phyloP scores from a whole-genome alignment of 2,113 vertebrate genomes.

The Mastomys coucha region DNA sequence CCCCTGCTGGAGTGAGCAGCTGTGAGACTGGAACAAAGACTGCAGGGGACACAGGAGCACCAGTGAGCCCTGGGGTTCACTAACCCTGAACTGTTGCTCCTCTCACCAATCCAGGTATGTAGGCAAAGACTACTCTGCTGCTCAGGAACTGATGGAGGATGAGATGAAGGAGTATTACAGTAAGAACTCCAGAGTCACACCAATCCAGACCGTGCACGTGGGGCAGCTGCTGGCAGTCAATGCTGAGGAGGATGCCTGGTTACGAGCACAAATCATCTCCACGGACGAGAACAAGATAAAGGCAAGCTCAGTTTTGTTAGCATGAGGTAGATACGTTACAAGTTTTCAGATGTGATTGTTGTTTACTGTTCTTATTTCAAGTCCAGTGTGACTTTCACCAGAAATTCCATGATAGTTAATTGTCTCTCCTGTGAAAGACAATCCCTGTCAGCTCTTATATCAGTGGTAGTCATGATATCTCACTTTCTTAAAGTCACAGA shows the following conservation, averaged over 20 bases:
- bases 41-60: not conserved
- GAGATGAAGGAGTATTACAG: conserved; percentile 92
- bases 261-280: conserved; percentile 91
- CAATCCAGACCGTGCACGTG: conserved; percentile 78
- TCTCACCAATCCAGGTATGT: conserved; percentile 89
- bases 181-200: conserved; percentile 68
- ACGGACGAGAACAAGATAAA: conserved; percentile 89
- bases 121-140: conserved; percentile 93
- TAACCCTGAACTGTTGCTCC: conserved; percentile 3
- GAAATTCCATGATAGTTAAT: not conserved
- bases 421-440: conserved; percentile 11
- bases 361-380: not conserved
- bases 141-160: conserved; percentile 94
- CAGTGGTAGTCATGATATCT: not conserved
- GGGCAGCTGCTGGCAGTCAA: conserved; percentile 92
- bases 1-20: not conserved
- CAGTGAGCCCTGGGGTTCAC: not conserved
- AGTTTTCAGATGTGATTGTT: not conserved
- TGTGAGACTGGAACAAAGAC: not conserved
- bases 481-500: not conserved
- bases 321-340: not conserved
- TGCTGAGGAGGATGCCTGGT: conserved; percentile 91
- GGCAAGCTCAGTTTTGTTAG: conserved; percentile 86
- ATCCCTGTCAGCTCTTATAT: not conserved
- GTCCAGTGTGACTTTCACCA: not conserved